These are phyloP conservation scores for Myrmophylax atrothorax DNA, from an alignment of 2,113 vertebrate species.

Conservation along the genomic window DNA sequence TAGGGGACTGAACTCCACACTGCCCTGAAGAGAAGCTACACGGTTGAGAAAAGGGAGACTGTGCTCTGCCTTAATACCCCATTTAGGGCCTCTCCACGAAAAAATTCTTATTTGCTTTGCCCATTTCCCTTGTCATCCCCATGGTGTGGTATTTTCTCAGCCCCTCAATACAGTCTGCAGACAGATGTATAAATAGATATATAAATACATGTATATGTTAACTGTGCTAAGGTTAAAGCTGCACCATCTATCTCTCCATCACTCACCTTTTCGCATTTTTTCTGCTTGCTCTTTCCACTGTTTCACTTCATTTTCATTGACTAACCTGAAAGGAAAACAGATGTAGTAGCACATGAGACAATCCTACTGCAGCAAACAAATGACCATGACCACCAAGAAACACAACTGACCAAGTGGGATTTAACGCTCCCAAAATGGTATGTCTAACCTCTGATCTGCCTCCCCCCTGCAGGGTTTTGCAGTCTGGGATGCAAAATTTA, in stretches of 20 bases:
- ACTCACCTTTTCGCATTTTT: constrained; percentile 96
- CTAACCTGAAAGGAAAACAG: constrained; percentile 81
- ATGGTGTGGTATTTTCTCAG: rapidly evolving
- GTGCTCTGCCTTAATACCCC: neutral
- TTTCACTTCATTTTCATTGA: constrained; percentile 99
- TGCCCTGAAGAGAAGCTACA: neutral
- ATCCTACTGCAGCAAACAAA: neutral
- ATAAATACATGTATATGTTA: neutral
- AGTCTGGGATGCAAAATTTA: neutral
- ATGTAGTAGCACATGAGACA: neutral
- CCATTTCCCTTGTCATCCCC: neutral
- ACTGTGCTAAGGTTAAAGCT: neutral
- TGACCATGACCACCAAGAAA: neutral
- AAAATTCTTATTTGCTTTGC: neutral
- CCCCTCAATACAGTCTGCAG: neutral
- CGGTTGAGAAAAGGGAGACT: neutral
- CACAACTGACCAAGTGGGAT: rapidly evolving
- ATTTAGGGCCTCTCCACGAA: neutral
- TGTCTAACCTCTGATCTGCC: neutral
- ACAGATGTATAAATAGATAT: neutral
- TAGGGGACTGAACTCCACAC: rapidly evolving
- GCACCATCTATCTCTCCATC: rapidly evolving
- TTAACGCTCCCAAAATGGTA: neutral
- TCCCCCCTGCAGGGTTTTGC: neutral
- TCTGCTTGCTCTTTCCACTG: constrained; percentile 99